Evolutionary conservation across 2,113 vertebrate genomes (phyloP), one percentile per base, ranked within the genome.

Genomic region (Syngnathus scovelli): DNA sequence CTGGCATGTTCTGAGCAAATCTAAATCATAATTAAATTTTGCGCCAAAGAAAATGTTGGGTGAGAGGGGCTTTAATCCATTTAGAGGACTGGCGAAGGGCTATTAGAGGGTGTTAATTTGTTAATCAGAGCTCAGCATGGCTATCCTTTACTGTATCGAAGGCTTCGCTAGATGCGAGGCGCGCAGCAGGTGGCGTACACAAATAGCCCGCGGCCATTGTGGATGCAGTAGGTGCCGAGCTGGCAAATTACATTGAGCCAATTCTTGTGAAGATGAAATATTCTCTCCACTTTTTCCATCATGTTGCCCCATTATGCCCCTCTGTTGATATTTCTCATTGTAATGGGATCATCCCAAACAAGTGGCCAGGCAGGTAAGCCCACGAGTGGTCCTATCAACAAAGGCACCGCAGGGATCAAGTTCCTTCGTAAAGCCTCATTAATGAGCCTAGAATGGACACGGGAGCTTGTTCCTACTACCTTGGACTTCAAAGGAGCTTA

Each of bases 401-500:
- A 94, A 91, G 83, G 86, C 94, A 91, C 93, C 76, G 74, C 90
- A 78, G 94, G 94, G 93, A 92, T 94, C 91, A 93, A 91, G 92
- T 93, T 93, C 91, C 94, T 89, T 90, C 92, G 70, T 84, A 89
- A 83, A 85, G 80, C 85, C 89, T 59, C 85, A 92, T 92, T 95
- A 96, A 96, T 94, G 94, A 92, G 91, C 92, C 86, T 90, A 90
- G 94, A 93, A 94, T 93, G 91, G 94, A 94, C 87, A 86, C 75
- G 91, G 90, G 85, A 88, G 87, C 89, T 88, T 89, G 91, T 89
- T 85, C 86, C 85, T 88, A 93, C 92, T 92, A 90, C 91, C 89
- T 92, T 89, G 90, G 90, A 92, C 94, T 96, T 96, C 94, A 96
- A 96, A 98, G 93, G 85, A 93, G 92, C 87, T 90, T 89, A 89